Conservation (phyloP, 1,140 invertebrate species). For the Papilio helenus region DNA sequence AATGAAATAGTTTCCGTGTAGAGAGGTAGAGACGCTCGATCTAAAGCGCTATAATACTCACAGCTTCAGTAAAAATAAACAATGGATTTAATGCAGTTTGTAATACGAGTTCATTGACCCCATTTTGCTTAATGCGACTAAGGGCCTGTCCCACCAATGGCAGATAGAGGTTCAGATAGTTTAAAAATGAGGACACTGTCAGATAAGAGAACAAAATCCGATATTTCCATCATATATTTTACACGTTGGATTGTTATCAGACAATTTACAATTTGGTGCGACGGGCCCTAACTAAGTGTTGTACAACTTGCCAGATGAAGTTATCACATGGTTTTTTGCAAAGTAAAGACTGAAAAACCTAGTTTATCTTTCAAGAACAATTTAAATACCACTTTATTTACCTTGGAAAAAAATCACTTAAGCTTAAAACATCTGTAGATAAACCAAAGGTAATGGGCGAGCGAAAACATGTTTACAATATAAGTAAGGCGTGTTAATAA, state of each 20-base stretch:
- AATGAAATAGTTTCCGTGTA: conserved; percentile 1
- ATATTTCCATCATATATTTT: too few species aligned
- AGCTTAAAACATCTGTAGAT: conserved; percentile 2
- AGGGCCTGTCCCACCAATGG: too few species aligned
- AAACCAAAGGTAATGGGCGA: not conserved
- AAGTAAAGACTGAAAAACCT: not conserved
- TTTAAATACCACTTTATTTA: too few species aligned
- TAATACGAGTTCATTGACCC: conserved; percentile 2
- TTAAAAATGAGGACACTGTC: too few species aligned
- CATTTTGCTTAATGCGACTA: not conserved
- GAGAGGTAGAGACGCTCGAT: not conserved
- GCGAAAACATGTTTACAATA: conserved; percentile 48
- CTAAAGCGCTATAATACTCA: not conserved
- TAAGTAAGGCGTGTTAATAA: conserved; percentile 38
- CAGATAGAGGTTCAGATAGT: too few species aligned
- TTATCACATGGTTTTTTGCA: too few species aligned
- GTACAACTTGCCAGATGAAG: not conserved
- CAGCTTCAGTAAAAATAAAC: not conserved
- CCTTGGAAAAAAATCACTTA: not conserved
- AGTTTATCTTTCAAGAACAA: not conserved
- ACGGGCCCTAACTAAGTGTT: too few species aligned
- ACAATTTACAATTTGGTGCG: too few species aligned
- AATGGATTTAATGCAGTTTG: not conserved
- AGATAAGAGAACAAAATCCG: too few species aligned
- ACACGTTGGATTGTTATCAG: too few species aligned